phyloP scores from a whole-genome alignment of 2,113 vertebrate genomes.

The Tapirus terrestris region DNA sequence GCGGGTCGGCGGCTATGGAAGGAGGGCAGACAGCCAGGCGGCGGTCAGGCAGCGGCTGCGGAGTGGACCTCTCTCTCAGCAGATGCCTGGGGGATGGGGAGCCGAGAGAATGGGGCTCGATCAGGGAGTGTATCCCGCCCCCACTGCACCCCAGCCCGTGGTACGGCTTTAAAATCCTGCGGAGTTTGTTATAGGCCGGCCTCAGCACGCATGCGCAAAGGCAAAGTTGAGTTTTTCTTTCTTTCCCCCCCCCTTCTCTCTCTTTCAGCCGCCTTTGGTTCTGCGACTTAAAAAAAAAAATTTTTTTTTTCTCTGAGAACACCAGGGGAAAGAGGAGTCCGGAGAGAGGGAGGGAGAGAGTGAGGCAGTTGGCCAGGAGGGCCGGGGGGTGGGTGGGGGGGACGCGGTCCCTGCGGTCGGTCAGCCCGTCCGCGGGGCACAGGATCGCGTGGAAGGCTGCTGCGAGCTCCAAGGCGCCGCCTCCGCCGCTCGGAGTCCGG shows the following conservation, averaged over 20 bases:
- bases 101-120: conserved; percentile 51
- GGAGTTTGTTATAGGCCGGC: conserved; percentile 85
- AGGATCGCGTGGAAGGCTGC: conserved; percentile 62
- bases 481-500: conserved; percentile 44
- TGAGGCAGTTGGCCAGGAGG: conserved; percentile 51
- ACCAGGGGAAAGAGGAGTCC: conserved; percentile 70
- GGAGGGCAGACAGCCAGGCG: background rate
- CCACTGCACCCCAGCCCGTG: conserved; percentile 71
- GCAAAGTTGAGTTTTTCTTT: conserved; percentile 62
- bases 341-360: conserved; percentile 71
- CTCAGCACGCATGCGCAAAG: conserved; percentile 91
- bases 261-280: conserved; percentile 83
- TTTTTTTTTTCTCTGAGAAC: conserved; percentile 65
- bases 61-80: conserved; percentile 10
- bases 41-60: background rate
- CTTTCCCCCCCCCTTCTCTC: background rate
- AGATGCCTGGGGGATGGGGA: conserved; percentile 76
- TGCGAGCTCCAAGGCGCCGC: conserved; percentile 46
- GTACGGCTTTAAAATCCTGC: conserved; percentile 87
- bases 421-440: conserved; percentile 58
- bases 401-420: conserved; percentile 48
- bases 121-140: conserved; percentile 53
- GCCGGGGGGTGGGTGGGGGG: conserved; percentile 68
- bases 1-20: background rate
- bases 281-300: conserved; percentile 70